Percentiles rank a stretch among this genome's conserved stretches.
Conservation (phyloP, 2,797 vertebrate genomes). For the Phaenicophaeus curvirostris region DNA sequence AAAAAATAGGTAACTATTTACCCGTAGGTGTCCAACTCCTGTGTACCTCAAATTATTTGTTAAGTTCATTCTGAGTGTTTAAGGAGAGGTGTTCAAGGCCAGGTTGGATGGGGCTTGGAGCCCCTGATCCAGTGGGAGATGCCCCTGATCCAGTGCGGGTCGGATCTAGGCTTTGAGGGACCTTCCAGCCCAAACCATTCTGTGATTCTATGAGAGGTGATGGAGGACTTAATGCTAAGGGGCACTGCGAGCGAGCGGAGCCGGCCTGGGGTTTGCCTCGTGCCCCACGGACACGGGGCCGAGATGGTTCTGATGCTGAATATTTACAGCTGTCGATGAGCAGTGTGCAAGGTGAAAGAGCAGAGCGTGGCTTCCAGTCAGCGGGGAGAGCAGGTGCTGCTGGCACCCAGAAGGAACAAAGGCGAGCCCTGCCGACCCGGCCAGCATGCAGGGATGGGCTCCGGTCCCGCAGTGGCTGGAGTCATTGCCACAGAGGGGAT, state of each 20-base stretch:
- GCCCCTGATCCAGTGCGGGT: too few relatives aligned
- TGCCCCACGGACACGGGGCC: neutral
- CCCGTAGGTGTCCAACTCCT: neutral
- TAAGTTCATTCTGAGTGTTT: neutral
- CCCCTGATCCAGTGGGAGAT: too few relatives aligned
- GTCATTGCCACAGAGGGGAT: neutral
- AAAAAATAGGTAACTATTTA: neutral
- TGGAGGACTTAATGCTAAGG: neutral
- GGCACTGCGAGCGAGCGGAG: neutral
- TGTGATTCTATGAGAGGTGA: neutral
- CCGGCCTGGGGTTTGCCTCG: neutral
- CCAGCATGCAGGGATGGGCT: neutral
- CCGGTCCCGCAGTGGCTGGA: neutral
- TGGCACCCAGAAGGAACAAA: neutral
- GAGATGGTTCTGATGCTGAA: neutral
- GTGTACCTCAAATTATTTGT: neutral
- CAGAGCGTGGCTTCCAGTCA: neutral
- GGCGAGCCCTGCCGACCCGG: neutral
- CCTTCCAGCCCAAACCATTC: too few relatives aligned
- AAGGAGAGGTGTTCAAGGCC: neutral
- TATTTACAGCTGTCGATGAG: conserved; percentile 28
- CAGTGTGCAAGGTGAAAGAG: neutral
- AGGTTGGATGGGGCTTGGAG: too few relatives aligned
- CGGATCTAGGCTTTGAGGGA: too few relatives aligned
- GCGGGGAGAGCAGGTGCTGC: neutral